Evolutionary conservation across 2,888 invertebrate genomes (phyloP).

Genomic region (Phalera bucephala): DNA sequence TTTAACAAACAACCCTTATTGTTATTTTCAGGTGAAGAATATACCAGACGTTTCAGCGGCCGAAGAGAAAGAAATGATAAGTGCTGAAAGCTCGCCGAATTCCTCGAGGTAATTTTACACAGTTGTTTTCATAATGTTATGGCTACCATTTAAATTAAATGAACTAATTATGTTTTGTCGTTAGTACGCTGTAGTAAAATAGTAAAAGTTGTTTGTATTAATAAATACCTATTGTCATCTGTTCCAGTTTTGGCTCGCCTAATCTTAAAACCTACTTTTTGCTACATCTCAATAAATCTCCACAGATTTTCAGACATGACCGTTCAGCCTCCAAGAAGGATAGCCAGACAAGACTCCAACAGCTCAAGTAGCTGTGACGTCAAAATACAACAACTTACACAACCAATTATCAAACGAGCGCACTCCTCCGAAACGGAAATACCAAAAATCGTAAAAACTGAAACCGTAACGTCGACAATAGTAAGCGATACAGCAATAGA

Average conservation of each 20-base stretch:
- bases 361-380: conserved; percentile 60
- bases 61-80: conserved; percentile 83
- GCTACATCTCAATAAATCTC: too few relatives aligned
- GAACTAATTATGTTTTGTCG: too few relatives aligned
- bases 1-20: too few relatives aligned
- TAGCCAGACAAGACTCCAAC: conserved; percentile 67
- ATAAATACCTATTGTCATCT: too few relatives aligned
- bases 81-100: conserved; percentile 70
- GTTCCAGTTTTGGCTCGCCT: too few relatives aligned
- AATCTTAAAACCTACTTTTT: too few relatives aligned
- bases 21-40: conserved; percentile 80
- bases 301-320: conserved; percentile 61
- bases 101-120: conserved; percentile 74
- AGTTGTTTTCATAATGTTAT: too few relatives aligned
- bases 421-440: conserved; percentile 46
- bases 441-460: conserved; percentile 33
- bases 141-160: too few relatives aligned
- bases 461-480: conserved; percentile 46
- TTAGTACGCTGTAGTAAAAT: too few relatives aligned
- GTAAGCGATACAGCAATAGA: conserved; percentile 58
- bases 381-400: conserved; percentile 22
- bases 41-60: conserved; percentile 89
- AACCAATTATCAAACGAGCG: conserved; percentile 33
- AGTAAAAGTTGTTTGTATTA: too few relatives aligned
- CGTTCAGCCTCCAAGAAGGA: conserved; percentile 44